A percentile compares a stretch with the other conserved stretches of the same genome.
Evolutionary conservation across 2,113 vertebrate species (phyloP).

Genomic region (Cranoglanis bouderius): DNA sequence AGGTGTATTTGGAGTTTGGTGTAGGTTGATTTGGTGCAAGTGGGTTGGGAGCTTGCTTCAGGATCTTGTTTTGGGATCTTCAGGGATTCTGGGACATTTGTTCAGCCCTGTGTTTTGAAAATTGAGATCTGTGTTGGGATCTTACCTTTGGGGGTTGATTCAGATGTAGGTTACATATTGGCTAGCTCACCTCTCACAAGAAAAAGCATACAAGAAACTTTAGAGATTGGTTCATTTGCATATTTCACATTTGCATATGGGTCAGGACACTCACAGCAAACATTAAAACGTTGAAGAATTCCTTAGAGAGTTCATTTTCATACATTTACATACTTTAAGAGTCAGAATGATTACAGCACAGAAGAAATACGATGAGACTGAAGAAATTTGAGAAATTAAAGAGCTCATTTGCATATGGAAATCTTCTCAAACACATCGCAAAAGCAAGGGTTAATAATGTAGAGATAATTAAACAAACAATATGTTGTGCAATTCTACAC

Average conservation of each 20-base stretch:
- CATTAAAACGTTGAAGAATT: neutral
- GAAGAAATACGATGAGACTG: neutral
- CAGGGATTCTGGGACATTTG: neutral
- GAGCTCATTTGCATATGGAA: neutral
- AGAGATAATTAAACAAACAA: neutral
- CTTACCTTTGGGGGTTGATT: neutral
- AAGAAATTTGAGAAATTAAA: no score
- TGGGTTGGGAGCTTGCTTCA: neutral
- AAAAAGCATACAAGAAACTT: neutral
- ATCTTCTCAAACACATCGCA: neutral
- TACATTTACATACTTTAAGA: neutral
- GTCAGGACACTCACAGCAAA: neutral
- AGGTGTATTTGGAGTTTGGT: neutral
- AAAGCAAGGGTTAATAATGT: neutral
- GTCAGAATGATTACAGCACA: neutral
- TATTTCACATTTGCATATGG: neutral
- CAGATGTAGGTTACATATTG: neutral
- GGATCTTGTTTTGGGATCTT: neutral
- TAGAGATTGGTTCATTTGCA: neutral
- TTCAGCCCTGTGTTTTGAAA: neutral
- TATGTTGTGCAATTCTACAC: neutral
- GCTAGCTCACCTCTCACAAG: neutral
- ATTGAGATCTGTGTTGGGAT: neutral
- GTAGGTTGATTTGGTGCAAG: neutral
- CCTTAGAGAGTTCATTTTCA: neutral